These are phyloP conservation scores for Trachops cirrhosus DNA, from an alignment of 2,797 vertebrate species.

Conservation along the genomic window DNA sequence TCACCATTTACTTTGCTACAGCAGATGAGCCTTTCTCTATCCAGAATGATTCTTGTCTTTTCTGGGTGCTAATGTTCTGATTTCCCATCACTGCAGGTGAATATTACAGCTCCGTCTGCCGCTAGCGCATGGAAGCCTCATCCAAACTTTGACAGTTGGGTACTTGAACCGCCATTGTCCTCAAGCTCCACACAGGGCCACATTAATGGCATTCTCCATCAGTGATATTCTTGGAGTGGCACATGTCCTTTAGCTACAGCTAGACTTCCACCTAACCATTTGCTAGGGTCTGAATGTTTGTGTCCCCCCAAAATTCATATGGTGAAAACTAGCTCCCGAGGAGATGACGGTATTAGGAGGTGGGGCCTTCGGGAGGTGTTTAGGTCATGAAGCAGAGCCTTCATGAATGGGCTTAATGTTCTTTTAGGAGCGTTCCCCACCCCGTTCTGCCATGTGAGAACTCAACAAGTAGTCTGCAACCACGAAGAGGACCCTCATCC, in stretches of 20 bases:
- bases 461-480: not conserved
- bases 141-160: not conserved
- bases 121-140: not conserved
- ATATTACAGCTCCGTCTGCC: not conserved
- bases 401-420: not conserved
- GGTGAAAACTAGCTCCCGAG: not conserved
- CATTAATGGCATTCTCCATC: not conserved
- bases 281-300: not conserved
- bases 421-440: not conserved
- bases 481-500: not conserved
- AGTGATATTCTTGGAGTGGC: not conserved
- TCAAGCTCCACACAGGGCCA: not conserved
- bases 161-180: not conserved
- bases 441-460: not conserved
- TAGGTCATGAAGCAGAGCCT: not conserved
- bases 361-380: not conserved
- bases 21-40: not conserved
- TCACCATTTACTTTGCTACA: not conserved
- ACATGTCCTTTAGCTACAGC: not conserved
- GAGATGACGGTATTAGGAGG: not conserved
- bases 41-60: not conserved
- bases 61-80: not conserved
- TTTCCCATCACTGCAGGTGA: not conserved
- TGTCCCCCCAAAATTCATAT: not conserved
- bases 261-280: not conserved